A percentile compares a stretch with the other conserved stretches of the same genome.
Evolutionary conservation across 2,113 vertebrate species (phyloP).

Genomic region (Chascanopsetta lugubris): DNA sequence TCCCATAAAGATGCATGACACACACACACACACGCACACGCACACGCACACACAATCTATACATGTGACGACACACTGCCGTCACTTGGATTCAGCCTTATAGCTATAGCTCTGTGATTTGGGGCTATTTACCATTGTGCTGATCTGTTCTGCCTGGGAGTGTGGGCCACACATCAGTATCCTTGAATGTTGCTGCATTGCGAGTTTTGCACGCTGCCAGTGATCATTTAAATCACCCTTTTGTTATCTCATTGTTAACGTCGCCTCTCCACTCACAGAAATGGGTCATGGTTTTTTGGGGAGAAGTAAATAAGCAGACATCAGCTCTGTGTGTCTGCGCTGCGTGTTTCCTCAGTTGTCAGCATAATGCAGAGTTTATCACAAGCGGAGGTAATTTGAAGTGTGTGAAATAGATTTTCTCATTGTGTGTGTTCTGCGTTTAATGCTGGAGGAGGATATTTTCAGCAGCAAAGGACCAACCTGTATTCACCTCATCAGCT

Average conservation of each 20-base stretch:
- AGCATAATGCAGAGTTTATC: constrained; percentile 25
- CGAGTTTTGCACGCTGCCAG: constrained; percentile 11
- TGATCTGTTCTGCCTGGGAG: not conserved
- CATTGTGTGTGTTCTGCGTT: not conserved
- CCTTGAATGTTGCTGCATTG: not conserved
- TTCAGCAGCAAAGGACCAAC: constrained; percentile 31
- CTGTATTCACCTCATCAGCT: constrained; percentile 32
- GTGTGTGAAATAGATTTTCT: not conserved
- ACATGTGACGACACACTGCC: not conserved
- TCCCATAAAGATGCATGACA: constrained; percentile 1
- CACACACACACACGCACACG: too few relatives aligned
- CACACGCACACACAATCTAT: not conserved
- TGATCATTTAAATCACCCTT: constrained; percentile 28
- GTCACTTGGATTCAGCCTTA: not conserved
- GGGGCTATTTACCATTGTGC: not conserved
- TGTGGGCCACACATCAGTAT: constrained; percentile 3
- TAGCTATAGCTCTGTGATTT: not conserved
- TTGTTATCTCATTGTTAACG: constrained; percentile 25
- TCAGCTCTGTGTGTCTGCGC: constrained; percentile 40
- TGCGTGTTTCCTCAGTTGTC: constrained; percentile 28
- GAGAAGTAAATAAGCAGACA: constrained; percentile 39
- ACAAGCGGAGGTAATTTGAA: constrained; percentile 9
- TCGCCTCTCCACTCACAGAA: constrained; percentile 32
- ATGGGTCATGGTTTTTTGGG: constrained; percentile 35
- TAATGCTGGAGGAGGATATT: not conserved